A percentile compares a stretch with the other conserved stretches of the same genome.
Evolutionary conservation across 2,113 vertebrate genomes (phyloP).

Genomic region (Dicaeum eximium): DNA sequence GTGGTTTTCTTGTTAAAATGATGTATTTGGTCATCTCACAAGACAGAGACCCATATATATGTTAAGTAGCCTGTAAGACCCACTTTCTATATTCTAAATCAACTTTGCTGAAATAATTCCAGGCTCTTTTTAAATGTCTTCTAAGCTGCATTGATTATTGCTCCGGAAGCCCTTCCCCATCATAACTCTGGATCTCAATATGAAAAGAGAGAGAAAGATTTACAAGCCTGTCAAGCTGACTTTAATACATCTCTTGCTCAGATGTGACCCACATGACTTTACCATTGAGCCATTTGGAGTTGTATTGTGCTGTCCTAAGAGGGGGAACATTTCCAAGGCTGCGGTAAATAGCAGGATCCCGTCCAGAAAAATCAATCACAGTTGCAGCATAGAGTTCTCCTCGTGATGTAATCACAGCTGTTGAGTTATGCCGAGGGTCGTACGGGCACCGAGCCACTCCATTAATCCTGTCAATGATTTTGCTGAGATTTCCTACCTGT

Average conservation of each 20-base stretch:
- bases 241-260: slow-evolving; percentile 42
- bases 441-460: slow-evolving; percentile 96
- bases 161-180: not conserved
- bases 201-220: slow-evolving; percentile 32
- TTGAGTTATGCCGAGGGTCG: slow-evolving; percentile 95
- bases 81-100: not conserved
- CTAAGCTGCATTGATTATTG: not conserved
- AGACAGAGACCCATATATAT: not conserved
- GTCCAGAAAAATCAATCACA: slow-evolving; percentile 97
- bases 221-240: slow-evolving; percentile 64
- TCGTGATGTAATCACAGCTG: slow-evolving; percentile 92
- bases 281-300: slow-evolving; percentile 99
- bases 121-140: slow-evolving; percentile 5
- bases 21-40: not conserved
- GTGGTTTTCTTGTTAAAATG: slow-evolving; percentile 1
- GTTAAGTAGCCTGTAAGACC: not conserved
- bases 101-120: not conserved
- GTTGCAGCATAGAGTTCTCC: slow-evolving; percentile 96
- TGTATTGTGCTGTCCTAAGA: slow-evolving; percentile 95
- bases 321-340: slow-evolving; percentile 93
- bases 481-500: slow-evolving; percentile 93
- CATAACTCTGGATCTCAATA: not conserved
- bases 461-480: slow-evolving; percentile 89
- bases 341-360: slow-evolving; percentile 97
- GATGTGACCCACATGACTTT: slow-evolving; percentile 33